Conservation (phyloP, 2,113 vertebrate genomes). For the Plecturocebus donacophilus region DNA sequence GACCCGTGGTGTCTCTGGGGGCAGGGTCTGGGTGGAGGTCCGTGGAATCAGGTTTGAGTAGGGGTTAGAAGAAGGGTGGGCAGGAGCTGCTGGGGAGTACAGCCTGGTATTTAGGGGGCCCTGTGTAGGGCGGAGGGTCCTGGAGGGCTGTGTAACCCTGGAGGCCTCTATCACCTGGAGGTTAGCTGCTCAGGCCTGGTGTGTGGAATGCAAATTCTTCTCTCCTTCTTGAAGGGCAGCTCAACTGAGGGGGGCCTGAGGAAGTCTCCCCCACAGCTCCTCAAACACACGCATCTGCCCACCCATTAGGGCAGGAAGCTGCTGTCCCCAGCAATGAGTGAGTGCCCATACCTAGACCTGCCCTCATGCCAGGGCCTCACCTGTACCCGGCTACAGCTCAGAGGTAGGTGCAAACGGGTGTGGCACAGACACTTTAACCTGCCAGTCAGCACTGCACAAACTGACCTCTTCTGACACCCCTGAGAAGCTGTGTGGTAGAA, state of each 20-base stretch:
- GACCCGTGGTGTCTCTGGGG: background rate
- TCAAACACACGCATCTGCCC: background rate
- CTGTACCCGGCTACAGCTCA: background rate
- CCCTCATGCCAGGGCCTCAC: background rate
- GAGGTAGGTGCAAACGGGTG: background rate
- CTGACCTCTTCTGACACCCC: background rate
- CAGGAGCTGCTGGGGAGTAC: background rate
- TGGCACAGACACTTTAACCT: background rate
- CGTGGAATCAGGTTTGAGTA: background rate
- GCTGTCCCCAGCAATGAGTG: background rate
- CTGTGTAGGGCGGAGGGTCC: background rate
- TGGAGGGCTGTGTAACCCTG: background rate
- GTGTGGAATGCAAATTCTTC: background rate
- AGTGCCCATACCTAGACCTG: background rate
- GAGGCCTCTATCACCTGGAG: background rate
- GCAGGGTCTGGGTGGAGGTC: background rate
- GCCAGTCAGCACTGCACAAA: background rate
- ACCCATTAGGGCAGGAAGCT: background rate
- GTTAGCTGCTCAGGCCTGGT: background rate
- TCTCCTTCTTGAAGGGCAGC: background rate
- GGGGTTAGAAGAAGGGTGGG: background rate
- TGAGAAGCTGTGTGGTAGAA: background rate
- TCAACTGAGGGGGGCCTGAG: background rate
- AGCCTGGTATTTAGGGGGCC: too few relatives aligned
- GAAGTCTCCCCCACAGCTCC: background rate